Percentiles rank a stretch among this genome's conserved stretches.
These are phyloP conservation scores for Acanthosoma haemorrhoidale DNA, from an alignment of 2,888 invertebrate genomes.

Conservation along the genomic window DNA sequence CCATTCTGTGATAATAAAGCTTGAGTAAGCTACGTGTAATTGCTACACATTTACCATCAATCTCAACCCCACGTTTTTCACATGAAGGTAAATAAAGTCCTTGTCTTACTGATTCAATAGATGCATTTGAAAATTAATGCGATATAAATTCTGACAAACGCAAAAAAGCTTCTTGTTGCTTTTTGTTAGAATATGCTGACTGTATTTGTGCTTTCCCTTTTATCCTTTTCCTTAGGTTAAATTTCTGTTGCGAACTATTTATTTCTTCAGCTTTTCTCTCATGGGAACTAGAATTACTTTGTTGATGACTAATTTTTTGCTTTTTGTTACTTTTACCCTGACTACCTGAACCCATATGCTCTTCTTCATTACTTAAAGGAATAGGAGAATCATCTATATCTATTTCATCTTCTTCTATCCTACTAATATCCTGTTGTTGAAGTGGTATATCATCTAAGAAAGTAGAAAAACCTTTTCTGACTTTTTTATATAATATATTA, in stretches of 20 bases:
- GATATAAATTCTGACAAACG: not conserved
- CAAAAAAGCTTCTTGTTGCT: not conserved
- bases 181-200: not conserved
- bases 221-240: not conserved
- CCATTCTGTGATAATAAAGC: not conserved
- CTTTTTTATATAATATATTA: not conserved
- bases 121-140: too few relatives aligned
- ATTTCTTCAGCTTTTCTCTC: not conserved
- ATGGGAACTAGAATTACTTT: too few relatives aligned
- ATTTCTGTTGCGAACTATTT: not conserved
- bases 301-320: too few relatives aligned
- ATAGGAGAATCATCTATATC: too few relatives aligned
- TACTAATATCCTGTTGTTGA: too few relatives aligned
- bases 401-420: too few relatives aligned
- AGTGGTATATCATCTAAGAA: too few relatives aligned
- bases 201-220: not conserved
- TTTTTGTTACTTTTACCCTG: too few relatives aligned
- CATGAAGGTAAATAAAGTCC: too few relatives aligned
- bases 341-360: too few relatives aligned
- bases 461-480: not conserved
- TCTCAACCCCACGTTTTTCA: too few relatives aligned
- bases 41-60: not conserved
- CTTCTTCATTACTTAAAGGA: too few relatives aligned
- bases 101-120: not conserved
- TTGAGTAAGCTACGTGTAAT: not conserved